phyloP scores from a whole-genome alignment of 2,113 vertebrate species.

The Macaca nemestrina region DNA sequence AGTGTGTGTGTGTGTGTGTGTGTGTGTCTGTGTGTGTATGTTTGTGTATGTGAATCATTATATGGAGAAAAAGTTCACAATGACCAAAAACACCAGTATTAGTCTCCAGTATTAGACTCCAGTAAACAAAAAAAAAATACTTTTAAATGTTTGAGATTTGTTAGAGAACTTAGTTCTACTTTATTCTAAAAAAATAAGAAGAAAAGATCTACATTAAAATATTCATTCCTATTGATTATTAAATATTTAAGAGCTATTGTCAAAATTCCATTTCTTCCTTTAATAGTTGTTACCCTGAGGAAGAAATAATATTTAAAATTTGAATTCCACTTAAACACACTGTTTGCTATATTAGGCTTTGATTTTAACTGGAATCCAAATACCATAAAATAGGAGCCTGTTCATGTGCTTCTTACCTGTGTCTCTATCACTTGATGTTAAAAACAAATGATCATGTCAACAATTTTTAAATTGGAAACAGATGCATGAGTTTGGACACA shows the following conservation, averaged over 20 bases:
- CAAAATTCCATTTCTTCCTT: background rate
- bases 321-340: background rate
- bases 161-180: background rate
- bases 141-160: background rate
- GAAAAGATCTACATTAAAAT: background rate
- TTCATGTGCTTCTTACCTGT: background rate
- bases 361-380: background rate
- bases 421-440: background rate
- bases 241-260: background rate
- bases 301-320: background rate
- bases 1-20: no score
- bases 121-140: background rate
- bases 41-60: background rate
- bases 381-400: background rate
- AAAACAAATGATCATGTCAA: background rate
- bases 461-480: background rate
- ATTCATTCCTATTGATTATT: background rate
- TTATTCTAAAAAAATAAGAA: background rate
- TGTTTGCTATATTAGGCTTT: background rate
- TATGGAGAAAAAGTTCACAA: background rate
- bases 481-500: background rate
- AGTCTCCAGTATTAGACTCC: background rate
- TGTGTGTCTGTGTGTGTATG: background rate
- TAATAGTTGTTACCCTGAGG: background rate
- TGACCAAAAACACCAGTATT: background rate